These are phyloP conservation scores for Himantopus leucocephalus DNA, from an alignment of 2,113 vertebrate species.

Conservation along the genomic window DNA sequence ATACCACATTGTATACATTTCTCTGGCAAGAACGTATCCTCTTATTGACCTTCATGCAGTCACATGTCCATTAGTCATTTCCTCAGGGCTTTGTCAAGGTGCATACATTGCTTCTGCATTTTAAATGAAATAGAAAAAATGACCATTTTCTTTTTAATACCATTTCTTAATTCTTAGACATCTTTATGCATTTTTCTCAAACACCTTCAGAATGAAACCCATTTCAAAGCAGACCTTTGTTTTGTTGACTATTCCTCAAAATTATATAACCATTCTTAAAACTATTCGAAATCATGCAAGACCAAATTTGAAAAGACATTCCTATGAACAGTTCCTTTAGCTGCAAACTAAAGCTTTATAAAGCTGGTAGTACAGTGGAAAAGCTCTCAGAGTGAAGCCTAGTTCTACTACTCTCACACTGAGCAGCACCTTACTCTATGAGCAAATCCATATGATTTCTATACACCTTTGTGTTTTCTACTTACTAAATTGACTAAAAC, in stretches of 20 bases:
- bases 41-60: not conserved
- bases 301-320: not conserved
- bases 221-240: not conserved
- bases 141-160: not conserved
- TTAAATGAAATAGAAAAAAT: not conserved
- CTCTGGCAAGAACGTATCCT: not conserved
- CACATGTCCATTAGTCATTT: not conserved
- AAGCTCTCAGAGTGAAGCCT: not conserved
- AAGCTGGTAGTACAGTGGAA: not conserved
- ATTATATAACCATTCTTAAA: not conserved
- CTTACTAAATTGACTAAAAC: not conserved
- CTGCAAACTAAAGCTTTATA: not conserved
- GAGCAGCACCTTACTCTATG: not conserved
- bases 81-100: not conserved
- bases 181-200: not conserved
- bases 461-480: not conserved
- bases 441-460: not conserved
- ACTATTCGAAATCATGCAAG: not conserved
- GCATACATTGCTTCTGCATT: not conserved
- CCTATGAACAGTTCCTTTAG: not conserved
- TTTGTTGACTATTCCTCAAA: not conserved
- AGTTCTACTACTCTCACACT: not conserved
- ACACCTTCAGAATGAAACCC: not conserved
- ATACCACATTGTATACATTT: not conserved
- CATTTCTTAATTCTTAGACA: not conserved